Evolutionary conservation across 2,888 invertebrate species (phyloP), one percentile per base, ranked within the genome.

Genomic region (Drosophila macrospina): DNA sequence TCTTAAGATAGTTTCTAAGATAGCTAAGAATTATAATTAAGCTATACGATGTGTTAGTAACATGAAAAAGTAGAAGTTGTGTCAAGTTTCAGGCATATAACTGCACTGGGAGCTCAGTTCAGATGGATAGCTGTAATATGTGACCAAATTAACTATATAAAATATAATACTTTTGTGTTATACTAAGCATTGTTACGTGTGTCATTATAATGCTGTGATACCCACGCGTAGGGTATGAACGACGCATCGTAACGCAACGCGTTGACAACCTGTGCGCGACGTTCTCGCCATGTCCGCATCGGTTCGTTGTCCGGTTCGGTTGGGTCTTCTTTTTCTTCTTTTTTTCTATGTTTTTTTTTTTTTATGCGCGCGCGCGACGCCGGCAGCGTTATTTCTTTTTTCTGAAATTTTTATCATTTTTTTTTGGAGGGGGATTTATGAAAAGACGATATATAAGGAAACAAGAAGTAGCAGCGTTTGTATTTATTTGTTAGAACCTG

Each of bases 401-500:
- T 42, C 30, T 30, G 51, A 20, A 20, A 20, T 20, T 20, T 20
- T 20, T 20, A 2, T 20, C 20, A 15, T n/a, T 32, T 55, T 44
- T 50, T 61, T 64, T 60, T 37, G 42, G 11, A n/a, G 26, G 50
- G 61, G 36, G 51, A 54, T 55, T 60, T 72, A 80, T 67, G 77
- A 77, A 76, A 81, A 78, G 80, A 84, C 71, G 80, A 89, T 88
- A 91, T 91, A 91, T 88, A 91, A 91, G 90, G 91, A 91, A 91
- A 90, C 90, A 86, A 88, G 89, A 82, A 81, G 78, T 79, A 69
- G 70, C 77, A 86, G 79, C 75, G 67, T 76, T 82, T 80, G 88
- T 90, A 91, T 91, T 91, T 90, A 88, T 87, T 84, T 85, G 81
- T 83, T 86, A 90, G 90, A 91, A 91, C 87, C 90, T 82, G 86